Conservation (phyloP, 2,113 vertebrate genomes). For the Coreoperca whiteheadi region DNA sequence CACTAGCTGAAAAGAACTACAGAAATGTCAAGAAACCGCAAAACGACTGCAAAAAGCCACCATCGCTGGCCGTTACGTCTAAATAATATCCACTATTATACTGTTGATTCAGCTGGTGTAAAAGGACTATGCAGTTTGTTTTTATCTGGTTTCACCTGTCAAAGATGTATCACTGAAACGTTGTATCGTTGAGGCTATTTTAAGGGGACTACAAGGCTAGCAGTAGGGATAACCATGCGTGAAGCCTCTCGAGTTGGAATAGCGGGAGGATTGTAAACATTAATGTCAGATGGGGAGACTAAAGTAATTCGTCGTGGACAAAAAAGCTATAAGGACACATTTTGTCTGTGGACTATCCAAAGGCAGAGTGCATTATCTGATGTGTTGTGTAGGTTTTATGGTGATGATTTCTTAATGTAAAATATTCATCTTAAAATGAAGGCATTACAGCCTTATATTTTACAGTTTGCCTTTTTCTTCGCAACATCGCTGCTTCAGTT, state of each 20-base stretch:
- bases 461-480: neutral
- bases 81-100: neutral
- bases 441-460: neutral
- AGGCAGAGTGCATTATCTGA: neutral
- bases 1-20: too few relatives aligned
- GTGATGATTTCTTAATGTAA: neutral
- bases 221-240: too few relatives aligned
- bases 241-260: neutral
- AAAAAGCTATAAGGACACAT: too few relatives aligned
- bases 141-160: neutral
- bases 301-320: too few relatives aligned
- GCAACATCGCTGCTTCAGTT: neutral
- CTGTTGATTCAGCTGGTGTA: neutral
- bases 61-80: neutral
- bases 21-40: neutral
- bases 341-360: too few relatives aligned
- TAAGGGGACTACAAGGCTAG: neutral
- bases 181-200: neutral
- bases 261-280: too few relatives aligned
- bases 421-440: slow-evolving; percentile 2
- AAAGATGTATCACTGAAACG: neutral
- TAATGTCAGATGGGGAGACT: too few relatives aligned
- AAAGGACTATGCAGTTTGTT: neutral
- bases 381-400: neutral
- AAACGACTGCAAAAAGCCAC: neutral